Evolutionary conservation across 2,113 vertebrate genomes (phyloP).

Genomic region (Manacus vitellinus): DNA sequence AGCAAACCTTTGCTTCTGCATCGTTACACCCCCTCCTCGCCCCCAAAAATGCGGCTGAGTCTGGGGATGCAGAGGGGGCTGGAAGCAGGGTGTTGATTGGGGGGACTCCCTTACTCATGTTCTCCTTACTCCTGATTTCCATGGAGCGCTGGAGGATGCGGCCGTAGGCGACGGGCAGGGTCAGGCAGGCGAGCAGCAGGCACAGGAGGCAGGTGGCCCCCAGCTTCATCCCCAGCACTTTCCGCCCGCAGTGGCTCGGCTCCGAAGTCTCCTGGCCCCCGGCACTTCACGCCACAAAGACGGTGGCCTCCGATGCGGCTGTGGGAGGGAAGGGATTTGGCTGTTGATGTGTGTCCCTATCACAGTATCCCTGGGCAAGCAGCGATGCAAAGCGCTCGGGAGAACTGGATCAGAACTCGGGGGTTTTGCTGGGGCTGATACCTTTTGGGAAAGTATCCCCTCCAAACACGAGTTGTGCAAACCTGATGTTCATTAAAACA

Average conservation of each 20-base stretch:
- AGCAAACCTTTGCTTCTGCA: neutral
- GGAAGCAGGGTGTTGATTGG: neutral
- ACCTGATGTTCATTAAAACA: fast-evolving
- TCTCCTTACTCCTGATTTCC: conserved; percentile 76
- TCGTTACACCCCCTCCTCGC: neutral
- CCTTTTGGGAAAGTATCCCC: neutral
- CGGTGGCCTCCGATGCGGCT: fast-evolving
- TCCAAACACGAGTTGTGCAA: neutral
- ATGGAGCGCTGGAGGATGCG: conserved; percentile 46
- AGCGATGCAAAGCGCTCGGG: neutral
- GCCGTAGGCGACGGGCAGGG: neutral
- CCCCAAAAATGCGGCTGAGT: neutral
- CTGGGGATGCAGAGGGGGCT: neutral
- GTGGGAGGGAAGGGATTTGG: neutral
- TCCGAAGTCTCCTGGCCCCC: fast-evolving
- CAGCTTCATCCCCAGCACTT: conserved; percentile 46
- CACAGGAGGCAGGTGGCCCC: conserved; percentile 54
- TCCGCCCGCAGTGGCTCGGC: fast-evolving
- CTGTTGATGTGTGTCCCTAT: neutral
- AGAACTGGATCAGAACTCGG: fast-evolving
- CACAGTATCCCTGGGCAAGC: neutral
- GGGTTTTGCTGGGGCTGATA: neutral
- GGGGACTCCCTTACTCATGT: conserved; percentile 29
- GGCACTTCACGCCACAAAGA: neutral
- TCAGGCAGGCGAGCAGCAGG: conserved; percentile 72